Percentiles rank a stretch among this genome's conserved stretches.
phyloP scores from a whole-genome alignment of 2,888 invertebrate genomes.

The Andrena bicolor region DNA sequence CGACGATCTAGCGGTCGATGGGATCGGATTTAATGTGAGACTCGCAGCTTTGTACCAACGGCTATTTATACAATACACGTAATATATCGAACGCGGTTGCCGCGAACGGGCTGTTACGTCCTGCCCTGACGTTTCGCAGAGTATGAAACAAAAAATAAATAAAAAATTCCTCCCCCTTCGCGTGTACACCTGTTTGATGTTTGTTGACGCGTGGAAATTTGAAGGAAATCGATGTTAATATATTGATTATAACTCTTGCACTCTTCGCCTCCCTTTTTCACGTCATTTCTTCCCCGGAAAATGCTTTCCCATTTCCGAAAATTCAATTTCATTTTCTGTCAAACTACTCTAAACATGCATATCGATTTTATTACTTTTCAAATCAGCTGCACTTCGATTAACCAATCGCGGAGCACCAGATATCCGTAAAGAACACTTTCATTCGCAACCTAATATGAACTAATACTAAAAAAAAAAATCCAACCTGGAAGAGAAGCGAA shows the following conservation, averaged over 20 bases:
- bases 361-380: not conserved
- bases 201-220: not conserved
- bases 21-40: slow-evolving; percentile 68
- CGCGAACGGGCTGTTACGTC: slow-evolving; percentile 41
- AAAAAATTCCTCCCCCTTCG: not conserved
- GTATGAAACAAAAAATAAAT: slow-evolving; percentile 8
- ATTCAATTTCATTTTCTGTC: too few relatives aligned
- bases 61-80: slow-evolving; percentile 62
- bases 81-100: slow-evolving; percentile 65
- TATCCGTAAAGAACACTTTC: too few relatives aligned
- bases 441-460: too few relatives aligned
- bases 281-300: too few relatives aligned
- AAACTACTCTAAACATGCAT: too few relatives aligned
- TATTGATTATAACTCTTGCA: too few relatives aligned
- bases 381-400: not conserved
- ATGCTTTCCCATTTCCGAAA: too few relatives aligned
- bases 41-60: slow-evolving; percentile 70
- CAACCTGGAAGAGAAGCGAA: not conserved
- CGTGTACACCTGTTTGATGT: not conserved
- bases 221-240: not conserved
- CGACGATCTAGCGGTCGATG: slow-evolving; percentile 63
- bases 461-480: not conserved
- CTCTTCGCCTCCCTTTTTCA: too few relatives aligned
- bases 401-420: too few relatives aligned
- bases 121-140: slow-evolving; percentile 17